Evolutionary conservation across 2,797 vertebrate species (phyloP), one percentile per base, ranked within the genome.

Genomic region (Emys orbicularis): DNA sequence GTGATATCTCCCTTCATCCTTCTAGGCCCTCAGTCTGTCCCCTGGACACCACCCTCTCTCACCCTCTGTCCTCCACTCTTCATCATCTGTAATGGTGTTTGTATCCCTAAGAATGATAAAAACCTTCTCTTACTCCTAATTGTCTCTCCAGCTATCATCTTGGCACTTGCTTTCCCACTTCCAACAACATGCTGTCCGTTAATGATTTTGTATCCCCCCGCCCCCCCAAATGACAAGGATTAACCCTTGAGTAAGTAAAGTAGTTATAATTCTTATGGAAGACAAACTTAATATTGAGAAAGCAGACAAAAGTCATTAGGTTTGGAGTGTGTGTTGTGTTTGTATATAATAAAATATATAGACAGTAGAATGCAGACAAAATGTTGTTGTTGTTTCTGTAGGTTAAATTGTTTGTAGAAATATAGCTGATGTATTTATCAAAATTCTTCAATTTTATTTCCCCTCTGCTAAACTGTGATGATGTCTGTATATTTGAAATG

Each of bases 21-120:
- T 54, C 16, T 4, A 41, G 34, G 61, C 34, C 37, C 49, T 90
- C 53, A 61, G 54, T 19, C 25, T 25, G 1, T 77, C 11, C 41
- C n/a, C 1, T 11, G 59, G 3, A 1, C 6, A 18, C 19, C 37
- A 31, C 0, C 37, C 76, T 0, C 44, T 57, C 50, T 68, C 44
- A 9, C 49, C 54, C 57, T 74, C 34, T 76, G 72, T 76, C 21
- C 0, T 88, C 21, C 34, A 25, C 53, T 21, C 23, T 82, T 37
- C 21, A 0, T 5, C 0, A 21, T 37, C n/a, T 37, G 15, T 2
- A 52, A 49, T 2, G 16, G 5, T 87, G 16, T 21, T 65, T 0
- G 0, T 15, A 52, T 8, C 15, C 29, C 7, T 16, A 89, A 27
- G 79, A 2, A 2, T 12, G 1, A 12, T 50, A 1, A 44, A 37